Evolutionary conservation across 2,888 invertebrate species (phyloP).

Genomic region (Fissipunctia ypsillon): DNA sequence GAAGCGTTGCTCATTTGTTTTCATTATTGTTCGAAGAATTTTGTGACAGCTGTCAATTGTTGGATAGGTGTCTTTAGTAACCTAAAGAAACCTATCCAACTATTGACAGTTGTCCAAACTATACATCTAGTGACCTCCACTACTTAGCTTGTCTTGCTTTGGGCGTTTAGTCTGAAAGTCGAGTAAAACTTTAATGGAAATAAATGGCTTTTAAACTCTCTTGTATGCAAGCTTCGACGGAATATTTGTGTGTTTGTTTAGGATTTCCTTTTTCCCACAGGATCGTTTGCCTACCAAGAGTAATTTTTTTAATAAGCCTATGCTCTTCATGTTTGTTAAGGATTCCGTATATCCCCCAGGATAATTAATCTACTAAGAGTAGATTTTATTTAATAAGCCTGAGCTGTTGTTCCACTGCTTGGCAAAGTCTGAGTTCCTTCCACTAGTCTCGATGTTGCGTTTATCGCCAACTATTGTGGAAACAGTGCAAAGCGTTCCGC

Average conservation of each 20-base stretch:
- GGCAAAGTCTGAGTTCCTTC: background rate
- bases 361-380: background rate
- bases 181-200: background rate
- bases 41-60: slow-evolving; percentile 12
- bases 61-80: background rate
- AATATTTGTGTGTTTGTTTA: background rate
- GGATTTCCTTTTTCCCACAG: background rate
- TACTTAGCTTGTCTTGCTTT: background rate
- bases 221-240: background rate
- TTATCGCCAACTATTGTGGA: background rate
- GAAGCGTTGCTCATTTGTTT: slow-evolving; percentile 27
- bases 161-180: background rate
- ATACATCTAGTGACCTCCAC: background rate
- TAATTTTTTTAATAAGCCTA: background rate
- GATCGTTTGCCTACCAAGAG: background rate
- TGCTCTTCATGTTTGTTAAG: background rate
- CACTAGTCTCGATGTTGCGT: background rate
- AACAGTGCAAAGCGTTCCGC: background rate
- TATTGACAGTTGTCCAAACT: too few relatives aligned
- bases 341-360: background rate
- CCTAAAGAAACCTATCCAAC: too few relatives aligned
- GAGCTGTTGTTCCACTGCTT: background rate
- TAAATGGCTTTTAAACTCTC: background rate
- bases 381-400: background rate
- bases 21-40: slow-evolving; percentile 24